A percentile compares a stretch with the other conserved stretches of the same genome.
These are phyloP conservation scores for Ceratina calcarata DNA, from an alignment of 1,140 invertebrate species.

Conservation along the genomic window DNA sequence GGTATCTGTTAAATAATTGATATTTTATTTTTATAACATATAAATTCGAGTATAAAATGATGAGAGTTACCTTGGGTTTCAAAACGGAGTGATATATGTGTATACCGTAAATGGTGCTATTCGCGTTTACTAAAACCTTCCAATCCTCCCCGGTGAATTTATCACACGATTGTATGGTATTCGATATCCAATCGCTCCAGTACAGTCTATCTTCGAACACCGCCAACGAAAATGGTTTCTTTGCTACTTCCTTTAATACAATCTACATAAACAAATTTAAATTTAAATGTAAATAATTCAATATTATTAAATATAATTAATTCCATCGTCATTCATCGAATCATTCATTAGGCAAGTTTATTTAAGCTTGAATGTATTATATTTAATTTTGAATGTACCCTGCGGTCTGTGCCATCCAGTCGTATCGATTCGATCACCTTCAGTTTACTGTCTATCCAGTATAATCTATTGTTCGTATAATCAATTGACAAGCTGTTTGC, in stretches of 20 bases:
- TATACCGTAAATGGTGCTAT: conserved; percentile 82
- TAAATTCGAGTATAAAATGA: not conserved
- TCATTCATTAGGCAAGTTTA: no score
- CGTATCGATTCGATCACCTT: conserved; percentile 88
- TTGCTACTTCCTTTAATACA: conserved; percentile 81
- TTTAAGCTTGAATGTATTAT: no score
- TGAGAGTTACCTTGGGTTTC: conserved; percentile 70
- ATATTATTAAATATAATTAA: not conserved
- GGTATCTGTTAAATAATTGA: conserved; percentile 59
- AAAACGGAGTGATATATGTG: conserved; percentile 86
- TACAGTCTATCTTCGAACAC: conserved; percentile 94
- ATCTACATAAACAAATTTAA: conserved; percentile 63
- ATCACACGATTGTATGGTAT: conserved; percentile 84
- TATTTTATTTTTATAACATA: not conserved
- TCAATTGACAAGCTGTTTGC: conserved; percentile 95
- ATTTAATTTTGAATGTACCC: conserved; percentile 64
- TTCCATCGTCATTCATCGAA: no score
- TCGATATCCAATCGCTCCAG: conserved; percentile 90
- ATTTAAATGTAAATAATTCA: not conserved
- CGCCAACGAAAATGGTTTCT: conserved; percentile 90
- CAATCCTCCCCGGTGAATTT: conserved; percentile 85
- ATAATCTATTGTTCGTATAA: conserved; percentile 87
- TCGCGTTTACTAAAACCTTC: conserved; percentile 78
- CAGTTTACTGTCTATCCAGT: conserved; percentile 90
- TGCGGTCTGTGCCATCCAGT: conserved; percentile 86